phyloP scores from a whole-genome alignment of 2,888 invertebrate species.

The Trichacis sp. region DNA sequence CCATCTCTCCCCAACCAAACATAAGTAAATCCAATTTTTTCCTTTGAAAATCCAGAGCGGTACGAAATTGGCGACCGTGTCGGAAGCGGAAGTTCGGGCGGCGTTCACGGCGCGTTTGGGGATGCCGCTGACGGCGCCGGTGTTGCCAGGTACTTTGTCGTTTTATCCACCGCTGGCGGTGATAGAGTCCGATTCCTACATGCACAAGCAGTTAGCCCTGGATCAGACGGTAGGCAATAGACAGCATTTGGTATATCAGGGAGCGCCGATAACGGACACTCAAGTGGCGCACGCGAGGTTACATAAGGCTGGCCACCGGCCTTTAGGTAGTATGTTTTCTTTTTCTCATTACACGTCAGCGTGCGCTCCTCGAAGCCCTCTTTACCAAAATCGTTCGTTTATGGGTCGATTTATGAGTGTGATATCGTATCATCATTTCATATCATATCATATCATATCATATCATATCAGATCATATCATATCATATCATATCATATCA shows the following conservation, averaged over 20 bases:
- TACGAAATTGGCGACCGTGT: conserved; percentile 73
- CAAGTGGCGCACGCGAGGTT: conserved; percentile 78
- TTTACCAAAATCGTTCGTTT: too few species aligned
- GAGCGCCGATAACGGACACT: conserved; percentile 74
- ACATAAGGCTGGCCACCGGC: conserved; percentile 77
- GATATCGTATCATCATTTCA: too few species aligned
- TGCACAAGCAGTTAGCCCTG: conserved; percentile 72
- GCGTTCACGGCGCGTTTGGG: conserved; percentile 78
- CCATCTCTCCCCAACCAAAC: too few species aligned
- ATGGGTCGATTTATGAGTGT: too few species aligned
- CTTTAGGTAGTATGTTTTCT: conserved; percentile 69
- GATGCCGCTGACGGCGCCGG: conserved; percentile 76
- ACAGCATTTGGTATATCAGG: conserved; percentile 66
- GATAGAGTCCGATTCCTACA: conserved; percentile 69
- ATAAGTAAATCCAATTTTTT: too few species aligned
- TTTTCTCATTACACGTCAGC: conserved; percentile 34
- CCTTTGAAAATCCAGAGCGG: conserved; percentile 70
- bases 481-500: too few species aligned
- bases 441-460: too few species aligned
- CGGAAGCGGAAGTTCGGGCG: conserved; percentile 84
- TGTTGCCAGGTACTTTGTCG: conserved; percentile 77
- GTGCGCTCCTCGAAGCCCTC: conserved; percentile 37
- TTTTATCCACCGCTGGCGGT: conserved; percentile 78
- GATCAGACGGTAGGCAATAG: conserved; percentile 67
- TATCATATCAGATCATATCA: too few species aligned